Evolutionary conservation across 2,113 vertebrate genomes (phyloP).

Genomic region (cattle (Bos taurus)): ARS-UCD2.0 NC_037329.1:119664501-119665000

Average conservation of each 20-base stretch:
- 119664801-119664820: neutral
- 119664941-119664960: neutral
- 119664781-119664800: neutral
- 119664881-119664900: neutral
- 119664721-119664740: neutral
- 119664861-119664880: neutral
- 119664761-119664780: neutral
- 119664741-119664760: neutral
- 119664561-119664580: neutral
- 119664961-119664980: neutral
- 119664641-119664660: neutral
- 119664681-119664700: neutral
- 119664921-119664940: neutral
- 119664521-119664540: neutral
- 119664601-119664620: neutral
- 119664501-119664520: neutral
- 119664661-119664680: neutral
- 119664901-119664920: neutral
- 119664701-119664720: neutral
- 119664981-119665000: neutral
- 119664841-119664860: neutral
- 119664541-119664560: neutral
- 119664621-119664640: neutral
- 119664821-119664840: neutral
- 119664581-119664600: neutral